Percentiles rank a stretch among this genome's conserved stretches.
These are phyloP conservation scores for Bubalus kerabau DNA, from an alignment of 2,113 vertebrate species.

Conservation along the genomic window DNA sequence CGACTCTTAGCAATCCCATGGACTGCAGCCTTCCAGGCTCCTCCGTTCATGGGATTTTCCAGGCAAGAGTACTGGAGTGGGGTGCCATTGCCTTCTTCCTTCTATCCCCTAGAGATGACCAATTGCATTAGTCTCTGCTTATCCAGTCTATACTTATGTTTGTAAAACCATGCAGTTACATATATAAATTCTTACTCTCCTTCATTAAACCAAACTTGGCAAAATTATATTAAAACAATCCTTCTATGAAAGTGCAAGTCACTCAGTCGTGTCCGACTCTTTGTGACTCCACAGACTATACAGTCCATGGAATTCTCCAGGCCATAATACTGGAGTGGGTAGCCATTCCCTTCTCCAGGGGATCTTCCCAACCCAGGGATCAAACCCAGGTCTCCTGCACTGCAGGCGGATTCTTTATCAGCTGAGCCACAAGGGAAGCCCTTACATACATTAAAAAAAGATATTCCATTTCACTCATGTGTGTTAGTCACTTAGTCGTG, in stretches of 20 bases:
- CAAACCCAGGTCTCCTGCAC: background rate
- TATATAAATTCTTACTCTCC: background rate
- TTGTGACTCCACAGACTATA: background rate
- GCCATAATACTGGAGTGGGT: background rate
- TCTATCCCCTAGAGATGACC: background rate
- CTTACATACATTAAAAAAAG: background rate
- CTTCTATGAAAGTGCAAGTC: background rate
- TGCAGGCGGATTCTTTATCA: no score
- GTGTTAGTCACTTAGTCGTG: background rate
- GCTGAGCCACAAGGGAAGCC: no score
- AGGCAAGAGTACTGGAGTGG: no score
- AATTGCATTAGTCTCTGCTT: background rate
- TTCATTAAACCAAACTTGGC: background rate
- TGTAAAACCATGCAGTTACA: background rate
- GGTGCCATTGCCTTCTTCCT: background rate
- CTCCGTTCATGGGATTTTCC: no score
- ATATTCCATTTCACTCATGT: background rate
- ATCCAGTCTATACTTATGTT: background rate
- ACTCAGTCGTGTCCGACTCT: background rate
- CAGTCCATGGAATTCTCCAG: background rate
- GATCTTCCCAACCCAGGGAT: background rate
- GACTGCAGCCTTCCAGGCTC: no score
- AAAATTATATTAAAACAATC: conserved; percentile 18
- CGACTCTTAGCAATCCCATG: no score
- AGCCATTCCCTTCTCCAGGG: background rate